Evolutionary conservation across 2,797 vertebrate species (phyloP).

Genomic region (Centroberyx gerrardi): DNA sequence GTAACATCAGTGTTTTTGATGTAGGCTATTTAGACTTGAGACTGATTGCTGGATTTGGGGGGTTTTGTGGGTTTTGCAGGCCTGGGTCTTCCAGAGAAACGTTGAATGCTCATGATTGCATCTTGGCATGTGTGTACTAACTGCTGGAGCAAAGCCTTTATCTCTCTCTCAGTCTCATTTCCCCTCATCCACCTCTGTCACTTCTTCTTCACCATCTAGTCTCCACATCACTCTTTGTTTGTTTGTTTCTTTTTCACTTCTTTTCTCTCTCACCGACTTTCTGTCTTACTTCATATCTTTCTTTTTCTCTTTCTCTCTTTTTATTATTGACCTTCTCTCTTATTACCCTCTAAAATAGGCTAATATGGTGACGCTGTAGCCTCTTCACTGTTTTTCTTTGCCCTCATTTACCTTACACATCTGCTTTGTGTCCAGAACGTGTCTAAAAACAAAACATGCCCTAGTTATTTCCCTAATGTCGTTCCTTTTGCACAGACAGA

Average conservation of each 20-base stretch:
- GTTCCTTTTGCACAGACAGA: constrained; percentile 14
- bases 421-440: constrained; percentile 19
- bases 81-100: constrained; percentile 33
- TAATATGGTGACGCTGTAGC: constrained; percentile 29
- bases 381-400: constrained; percentile 24
- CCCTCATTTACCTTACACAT: constrained; percentile 24
- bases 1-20: neutral
- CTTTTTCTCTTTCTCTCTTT: constrained; percentile 22
- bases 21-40: constrained; percentile 2
- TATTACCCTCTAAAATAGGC: neutral
- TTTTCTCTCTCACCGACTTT: constrained; percentile 7
- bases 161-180: constrained; percentile 35
- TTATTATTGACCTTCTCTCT: constrained; percentile 6
- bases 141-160: constrained; percentile 61
- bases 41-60: constrained; percentile 67
- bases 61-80: constrained; percentile 36
- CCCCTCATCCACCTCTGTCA: constrained; percentile 38
- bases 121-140: constrained; percentile 80
- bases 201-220: constrained; percentile 7
- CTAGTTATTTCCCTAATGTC: constrained; percentile 1
- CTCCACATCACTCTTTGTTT: neutral
- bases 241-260: neutral
- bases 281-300: constrained; percentile 3
- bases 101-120: constrained; percentile 61
- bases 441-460: constrained; percentile 12